phyloP scores from a whole-genome alignment of 2,888 invertebrate species.

The Gastrophysa polygoni region DNA sequence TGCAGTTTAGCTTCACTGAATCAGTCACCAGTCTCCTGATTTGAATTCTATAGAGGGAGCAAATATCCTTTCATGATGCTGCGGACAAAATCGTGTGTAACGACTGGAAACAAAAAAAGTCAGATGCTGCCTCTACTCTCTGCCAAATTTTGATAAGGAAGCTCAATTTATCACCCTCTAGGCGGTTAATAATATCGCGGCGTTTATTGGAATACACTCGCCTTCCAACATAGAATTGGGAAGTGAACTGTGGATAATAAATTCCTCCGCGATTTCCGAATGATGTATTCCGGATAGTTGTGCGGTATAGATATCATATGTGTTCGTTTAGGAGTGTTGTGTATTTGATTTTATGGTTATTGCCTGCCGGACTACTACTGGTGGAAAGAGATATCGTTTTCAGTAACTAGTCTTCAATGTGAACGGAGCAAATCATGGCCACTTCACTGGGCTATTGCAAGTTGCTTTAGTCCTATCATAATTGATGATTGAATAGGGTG shows the following conservation, averaged over 20 bases:
- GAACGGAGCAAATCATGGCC: too few species aligned
- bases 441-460: too few species aligned
- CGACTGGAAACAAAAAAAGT: too few species aligned
- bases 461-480: too few species aligned
- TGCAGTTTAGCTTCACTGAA: too few species aligned
- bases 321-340: background rate
- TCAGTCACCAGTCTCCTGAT: too few species aligned
- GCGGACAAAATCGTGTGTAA: too few species aligned
- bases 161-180: slow-evolving; percentile 18
- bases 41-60: too few species aligned
- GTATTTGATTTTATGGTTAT: background rate
- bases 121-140: background rate
- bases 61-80: too few species aligned
- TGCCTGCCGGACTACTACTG: background rate
- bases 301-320: slow-evolving; percentile 25
- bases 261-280: slow-evolving; percentile 19
- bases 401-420: too few species aligned
- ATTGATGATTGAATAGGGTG: too few species aligned
- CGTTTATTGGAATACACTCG: slow-evolving; percentile 30
- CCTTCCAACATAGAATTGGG: slow-evolving; percentile 17
- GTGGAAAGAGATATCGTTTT: background rate
- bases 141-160: slow-evolving; percentile 22
- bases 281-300: slow-evolving; percentile 11
- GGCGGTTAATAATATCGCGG: slow-evolving; percentile 23
- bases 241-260: slow-evolving; percentile 34